Evolutionary conservation across 2,797 vertebrate species (phyloP), one percentile per base, ranked within the genome.

Genomic region (Coregonus suidteri): DNA sequence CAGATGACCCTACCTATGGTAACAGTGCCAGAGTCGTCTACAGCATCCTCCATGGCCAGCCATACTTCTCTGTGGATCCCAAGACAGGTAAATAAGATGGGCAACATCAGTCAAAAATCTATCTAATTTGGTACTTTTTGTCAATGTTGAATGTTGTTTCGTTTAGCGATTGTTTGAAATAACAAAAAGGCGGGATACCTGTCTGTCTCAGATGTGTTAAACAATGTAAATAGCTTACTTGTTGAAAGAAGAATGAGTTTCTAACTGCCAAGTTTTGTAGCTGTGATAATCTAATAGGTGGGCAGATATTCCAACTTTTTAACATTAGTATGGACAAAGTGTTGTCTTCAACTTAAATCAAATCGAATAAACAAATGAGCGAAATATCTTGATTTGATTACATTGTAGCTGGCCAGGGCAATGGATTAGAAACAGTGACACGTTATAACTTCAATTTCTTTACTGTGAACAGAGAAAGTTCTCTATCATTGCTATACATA

Each of bases 21-120:
- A 99, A 97, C 94, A 99, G 98, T 62, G 98, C 98, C 9, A 91
- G 98, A 85, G 97, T 99, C 67, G 98, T 99, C 68, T 99, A 99
- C 90, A 99, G 98, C 91, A 98, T 99, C 85, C 96, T 99, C 74
- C 97, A 98, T 25, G 98, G 98, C 13, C 98, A 99, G 80, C 98
- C 98, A 0, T 99, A 99, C 93, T 99, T 99, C 94, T 99, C 98
- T 62, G 98, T 99, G 71, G 98, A 99, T 88, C 96, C 98, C 1
- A 99, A 99, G 89, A 98, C 98, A 94, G 98, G 98, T 99, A 94
- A 91, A 16, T 2, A 1, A 14, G 4, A 56, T 7, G 18, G 20
- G 59, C 2, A 37, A 11, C 35, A n/a, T 13, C 16, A 18, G 16
- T 35, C 35, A 65, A 15, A 53, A 62, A 16, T 79, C 2, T 47